Base-by-base conservation (phyloP, 2,888 invertebrate genomes). In the Catocala fraxini region DNA sequence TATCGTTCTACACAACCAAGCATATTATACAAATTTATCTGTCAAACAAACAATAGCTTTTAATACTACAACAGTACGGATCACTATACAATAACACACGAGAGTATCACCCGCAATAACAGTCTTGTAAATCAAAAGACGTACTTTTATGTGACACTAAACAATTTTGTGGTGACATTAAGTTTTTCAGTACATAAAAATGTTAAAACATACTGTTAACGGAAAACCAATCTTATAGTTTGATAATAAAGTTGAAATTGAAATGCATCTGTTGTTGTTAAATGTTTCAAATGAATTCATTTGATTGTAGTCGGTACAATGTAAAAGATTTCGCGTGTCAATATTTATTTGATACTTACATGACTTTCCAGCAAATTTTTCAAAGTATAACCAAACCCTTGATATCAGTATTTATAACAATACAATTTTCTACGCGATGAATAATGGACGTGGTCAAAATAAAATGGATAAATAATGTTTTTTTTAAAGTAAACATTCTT, bases 141-240 rank as follows among this genome's bases (percentile, higher is more conserved):
- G n/a, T 4, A 42, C 46, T 68, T 70, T 72, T 72, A 68, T 56
- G 51, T 48, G 51, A 33, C 47, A 63, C 48, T 61, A 58, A 70
- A 72, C 53, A 54, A 56, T 60, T 64, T 68, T 58, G 52, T 64
- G 42, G 34, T 12, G 25, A 41, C 47, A 64, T 64, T 56, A 49
- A 45, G 33, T 45, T 56, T 54, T 51, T 45, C 54, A 48, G 12
- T 43, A 48, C 15, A 39, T 48, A 47, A 55, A 46, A 58, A 60
- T 13, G 42, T 49, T 56, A 10, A 6, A 25, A 2, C 12, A 15
- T 5, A 4, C 0, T 4, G 15, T 45, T 15, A 13, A 7, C n/a
- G 10, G 5, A 56, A 58, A 63, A 7, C 53, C 6, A 49, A 51
- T 47, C 58, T 56, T 60, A 68, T 35, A 0, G 0, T 10, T 15